Evolutionary conservation across 1,140 invertebrate species (phyloP).

Genomic region (Macrotrachela quadricornifera): DNA sequence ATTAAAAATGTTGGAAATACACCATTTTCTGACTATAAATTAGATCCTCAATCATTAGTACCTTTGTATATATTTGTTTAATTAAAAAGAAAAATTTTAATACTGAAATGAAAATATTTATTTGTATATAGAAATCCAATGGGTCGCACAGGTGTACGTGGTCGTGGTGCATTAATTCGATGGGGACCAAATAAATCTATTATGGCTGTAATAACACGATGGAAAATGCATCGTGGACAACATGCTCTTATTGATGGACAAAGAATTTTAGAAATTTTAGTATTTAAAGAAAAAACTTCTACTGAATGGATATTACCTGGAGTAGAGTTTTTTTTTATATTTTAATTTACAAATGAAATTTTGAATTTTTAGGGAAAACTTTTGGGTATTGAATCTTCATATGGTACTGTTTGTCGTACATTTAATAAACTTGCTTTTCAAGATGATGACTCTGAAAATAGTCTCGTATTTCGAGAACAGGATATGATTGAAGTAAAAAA

Average conservation of each 20-base stretch:
- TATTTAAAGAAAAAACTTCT: background rate
- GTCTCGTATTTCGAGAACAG: background rate
- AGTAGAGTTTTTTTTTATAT: background rate
- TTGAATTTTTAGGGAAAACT: background rate
- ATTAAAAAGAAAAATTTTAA: no score
- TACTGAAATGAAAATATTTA: no score
- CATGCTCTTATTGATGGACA: background rate
- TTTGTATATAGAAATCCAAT: constrained; percentile 20
- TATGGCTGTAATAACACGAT: constrained; percentile 27
- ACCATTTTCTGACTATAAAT: background rate
- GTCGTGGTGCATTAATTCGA: constrained; percentile 25
- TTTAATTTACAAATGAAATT: no score
- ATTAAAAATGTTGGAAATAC: background rate
- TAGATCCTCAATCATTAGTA: background rate
- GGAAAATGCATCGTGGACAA: constrained; percentile 10
- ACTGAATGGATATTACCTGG: constrained; percentile 6
- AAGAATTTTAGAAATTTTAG: constrained; percentile 5
- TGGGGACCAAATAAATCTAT: constrained; percentile 34
- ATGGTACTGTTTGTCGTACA: background rate
- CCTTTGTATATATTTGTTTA: no score
- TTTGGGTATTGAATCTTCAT: background rate
- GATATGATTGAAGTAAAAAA: background rate
- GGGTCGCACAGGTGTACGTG: constrained; percentile 30
- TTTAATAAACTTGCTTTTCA: background rate
- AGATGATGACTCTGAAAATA: constrained; percentile 1